Base-by-base conservation (phyloP, 2,113 vertebrate genomes). In the Numida meleagris region DNA sequence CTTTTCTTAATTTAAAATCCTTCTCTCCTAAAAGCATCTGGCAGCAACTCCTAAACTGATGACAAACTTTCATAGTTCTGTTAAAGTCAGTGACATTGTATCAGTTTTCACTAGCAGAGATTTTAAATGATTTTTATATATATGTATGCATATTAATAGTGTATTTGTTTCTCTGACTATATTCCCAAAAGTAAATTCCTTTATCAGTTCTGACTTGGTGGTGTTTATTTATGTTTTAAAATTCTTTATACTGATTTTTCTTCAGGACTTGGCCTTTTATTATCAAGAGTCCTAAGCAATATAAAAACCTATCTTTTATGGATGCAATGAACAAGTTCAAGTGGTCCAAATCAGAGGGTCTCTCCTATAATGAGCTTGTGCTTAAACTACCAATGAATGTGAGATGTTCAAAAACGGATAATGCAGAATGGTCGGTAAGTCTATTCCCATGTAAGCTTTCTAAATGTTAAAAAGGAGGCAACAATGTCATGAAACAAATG, bases 281-380 rank as follows among this genome's bases (percentile, higher is more conserved):
- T 93, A 99, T 99, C 94, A 99, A 99, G 96, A 99, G 98, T 68
- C 98, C 98, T 18, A 99, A 98, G 82, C 98, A 98, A 36, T 99
- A 99, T 89, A 98, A 97, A 97, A 98, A 99, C 73, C 97, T 99
- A 38, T 98, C 98, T 72, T 99, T 99, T 81, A 98, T 98, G 91
- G 98, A 99, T 86, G 98, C 98, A 55, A 99, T 99, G 98, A 98
- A 99, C 92, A 98, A 98, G 83, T 99, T 98, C 95, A 98, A 98
- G 63, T 99, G 98, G 98, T 98, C 98, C 31, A 98, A 58, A 90
- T 98, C 98, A 12, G 98, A 98, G 71, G 98, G 98, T 36, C 73
- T 97, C 7, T 97, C 98, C 82, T 99, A 99, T 70, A 99, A 99
- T 63, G 95, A 98, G 14, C 97, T 98, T 33, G 98, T 99, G 50